Evolutionary conservation across 1,140 invertebrate species (phyloP).

Genomic region (Caerostris darwini): DNA sequence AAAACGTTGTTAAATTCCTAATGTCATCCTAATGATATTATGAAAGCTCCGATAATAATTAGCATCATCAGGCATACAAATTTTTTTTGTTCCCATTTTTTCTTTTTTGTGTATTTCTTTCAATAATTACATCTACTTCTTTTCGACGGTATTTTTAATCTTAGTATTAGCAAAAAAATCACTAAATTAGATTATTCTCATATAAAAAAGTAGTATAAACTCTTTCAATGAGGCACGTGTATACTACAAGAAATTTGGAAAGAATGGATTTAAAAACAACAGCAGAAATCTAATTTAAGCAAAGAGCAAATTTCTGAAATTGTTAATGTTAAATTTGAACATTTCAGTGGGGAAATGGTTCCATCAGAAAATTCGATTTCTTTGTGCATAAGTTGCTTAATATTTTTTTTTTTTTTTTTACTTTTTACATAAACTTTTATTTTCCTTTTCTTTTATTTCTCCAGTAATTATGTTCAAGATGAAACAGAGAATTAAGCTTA

Average conservation of each 20-base stretch:
- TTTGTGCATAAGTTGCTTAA: background rate
- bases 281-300: constrained; percentile 35
- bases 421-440: background rate
- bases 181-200: constrained; percentile 9
- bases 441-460: background rate
- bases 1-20: background rate
- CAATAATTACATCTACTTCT: background rate
- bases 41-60: background rate
- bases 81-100: constrained; percentile 7
- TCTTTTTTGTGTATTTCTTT: background rate
- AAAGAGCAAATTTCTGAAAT: constrained; percentile 43
- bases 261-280: constrained; percentile 4
- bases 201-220: constrained; percentile 13
- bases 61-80: background rate
- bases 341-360: background rate
- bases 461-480: background rate
- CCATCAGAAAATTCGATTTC: background rate
- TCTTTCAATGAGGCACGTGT: constrained; percentile 12
- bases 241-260: constrained; percentile 29
- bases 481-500: background rate
- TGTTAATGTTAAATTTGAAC: constrained; percentile 23
- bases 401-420: background rate
- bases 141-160: background rate
- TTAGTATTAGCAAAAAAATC: background rate
- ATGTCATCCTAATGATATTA: background rate